Evolutionary conservation across 1,140 invertebrate genomes (phyloP).

Genomic region (Phymastichus coffea): DNA sequence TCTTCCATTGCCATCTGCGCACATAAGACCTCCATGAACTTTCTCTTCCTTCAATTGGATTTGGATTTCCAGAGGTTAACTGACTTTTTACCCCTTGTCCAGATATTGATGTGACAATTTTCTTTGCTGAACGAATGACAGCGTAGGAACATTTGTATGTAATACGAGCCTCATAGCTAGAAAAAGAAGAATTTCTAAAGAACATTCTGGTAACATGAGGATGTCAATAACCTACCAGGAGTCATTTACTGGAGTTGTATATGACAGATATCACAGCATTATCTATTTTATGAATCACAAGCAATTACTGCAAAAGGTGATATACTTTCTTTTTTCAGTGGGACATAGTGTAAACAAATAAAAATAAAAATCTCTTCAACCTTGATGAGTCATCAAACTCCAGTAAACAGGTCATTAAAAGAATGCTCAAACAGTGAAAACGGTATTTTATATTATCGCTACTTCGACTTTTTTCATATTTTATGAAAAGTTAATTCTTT

Average conservation of each 20-base stretch:
- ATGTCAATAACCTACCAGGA: too few species aligned
- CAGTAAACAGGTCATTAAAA: not conserved
- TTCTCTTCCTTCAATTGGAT: constrained; percentile 9
- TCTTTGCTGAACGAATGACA: constrained; percentile 19
- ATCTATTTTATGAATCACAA: not conserved
- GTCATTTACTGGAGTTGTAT: too few species aligned
- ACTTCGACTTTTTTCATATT: not conserved
- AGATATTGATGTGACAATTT: constrained; percentile 19
- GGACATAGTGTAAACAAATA: constrained; percentile 14
- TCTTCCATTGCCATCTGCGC: constrained; percentile 30
- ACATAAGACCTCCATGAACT: constrained; percentile 30
- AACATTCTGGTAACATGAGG: not conserved
- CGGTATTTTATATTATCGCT: not conserved
- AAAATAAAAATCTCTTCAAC: constrained; percentile 1
- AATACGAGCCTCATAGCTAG: constrained; percentile 20
- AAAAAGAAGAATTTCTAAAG: not conserved
- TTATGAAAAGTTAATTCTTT: not conserved
- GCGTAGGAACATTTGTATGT: constrained; percentile 29
- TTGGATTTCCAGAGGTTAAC: not conserved
- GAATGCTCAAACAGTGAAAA: too few species aligned
- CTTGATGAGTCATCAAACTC: constrained; percentile 10
- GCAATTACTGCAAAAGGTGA: too few species aligned
- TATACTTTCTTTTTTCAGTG: not conserved
- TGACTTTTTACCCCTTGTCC: constrained; percentile 12
- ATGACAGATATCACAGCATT: too few species aligned